Conservation (phyloP, 2,888 invertebrate species). For the Orthosia incerta region DNA sequence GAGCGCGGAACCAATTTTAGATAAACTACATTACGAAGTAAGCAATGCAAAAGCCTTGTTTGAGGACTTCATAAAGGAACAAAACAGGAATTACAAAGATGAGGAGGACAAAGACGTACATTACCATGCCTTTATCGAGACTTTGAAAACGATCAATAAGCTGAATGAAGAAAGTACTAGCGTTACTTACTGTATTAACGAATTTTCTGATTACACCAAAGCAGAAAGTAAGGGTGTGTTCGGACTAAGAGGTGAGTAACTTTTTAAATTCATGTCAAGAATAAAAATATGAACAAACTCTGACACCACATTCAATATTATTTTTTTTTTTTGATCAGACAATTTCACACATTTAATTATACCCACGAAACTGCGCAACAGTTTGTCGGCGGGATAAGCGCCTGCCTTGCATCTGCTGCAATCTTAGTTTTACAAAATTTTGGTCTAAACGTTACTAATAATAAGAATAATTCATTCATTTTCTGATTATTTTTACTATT, state of each 20-base stretch:
- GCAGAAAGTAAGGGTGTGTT: conserved; percentile 64
- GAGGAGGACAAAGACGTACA: conserved; percentile 71
- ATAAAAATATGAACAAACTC: not conserved
- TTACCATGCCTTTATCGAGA: conserved; percentile 69
- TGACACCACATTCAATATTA: conserved; percentile 6
- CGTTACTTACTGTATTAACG: conserved; percentile 71
- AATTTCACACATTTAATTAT: no score
- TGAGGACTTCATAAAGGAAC: conserved; percentile 70
- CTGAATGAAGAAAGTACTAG: conserved; percentile 52
- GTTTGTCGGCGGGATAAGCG: no score
- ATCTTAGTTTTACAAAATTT: no score
- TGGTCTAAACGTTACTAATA: no score
- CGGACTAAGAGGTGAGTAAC: conserved; percentile 59
- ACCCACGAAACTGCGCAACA: no score
- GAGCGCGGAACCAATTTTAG: conserved; percentile 21
- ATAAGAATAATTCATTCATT: no score
- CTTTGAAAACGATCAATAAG: conserved; percentile 69
- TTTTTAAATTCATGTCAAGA: not conserved
- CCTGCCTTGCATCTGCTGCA: no score
- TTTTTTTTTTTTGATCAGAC: no score
- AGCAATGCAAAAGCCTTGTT: conserved; percentile 68
- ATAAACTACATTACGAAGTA: conserved; percentile 67
- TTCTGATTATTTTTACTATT: no score
- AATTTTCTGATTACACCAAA: conserved; percentile 74
- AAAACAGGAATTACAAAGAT: conserved; percentile 72